Conservation (phyloP, 2,797 vertebrate genomes). For the Mus minutoides region DNA sequence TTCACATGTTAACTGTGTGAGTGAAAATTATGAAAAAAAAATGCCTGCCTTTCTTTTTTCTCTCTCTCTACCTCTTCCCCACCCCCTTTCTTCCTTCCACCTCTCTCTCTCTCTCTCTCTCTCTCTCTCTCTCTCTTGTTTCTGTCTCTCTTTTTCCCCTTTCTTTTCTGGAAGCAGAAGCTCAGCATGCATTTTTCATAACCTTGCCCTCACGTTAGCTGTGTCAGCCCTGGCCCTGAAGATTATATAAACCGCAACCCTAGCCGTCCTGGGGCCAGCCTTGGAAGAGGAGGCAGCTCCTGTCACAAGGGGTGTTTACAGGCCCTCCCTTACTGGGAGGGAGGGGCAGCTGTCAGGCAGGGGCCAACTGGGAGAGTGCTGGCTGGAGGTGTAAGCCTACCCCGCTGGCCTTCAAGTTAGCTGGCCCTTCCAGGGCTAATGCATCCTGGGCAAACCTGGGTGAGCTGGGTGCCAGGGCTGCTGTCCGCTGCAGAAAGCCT, state of each 20-base stretch:
- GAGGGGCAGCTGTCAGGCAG: slow-evolving; percentile 60
- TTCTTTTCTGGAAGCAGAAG: not conserved
- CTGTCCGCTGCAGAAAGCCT: slow-evolving; percentile 10
- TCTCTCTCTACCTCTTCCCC: not conserved
- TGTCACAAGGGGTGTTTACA: slow-evolving; percentile 62
- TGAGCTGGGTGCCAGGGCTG: not conserved
- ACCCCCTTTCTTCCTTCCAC: too few relatives aligned
- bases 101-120: not conserved
- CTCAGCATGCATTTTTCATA: slow-evolving; percentile 75
- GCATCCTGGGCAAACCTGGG: not conserved
- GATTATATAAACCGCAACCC: slow-evolving; percentile 77
- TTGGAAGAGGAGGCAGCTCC: slow-evolving; percentile 28
- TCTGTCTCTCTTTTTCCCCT: not conserved
- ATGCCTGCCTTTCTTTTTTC: not conserved
- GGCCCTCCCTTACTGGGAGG: slow-evolving; percentile 29
- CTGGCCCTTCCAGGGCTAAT: slow-evolving; percentile 58
- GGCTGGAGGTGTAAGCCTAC: slow-evolving; percentile 57
- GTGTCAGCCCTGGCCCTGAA: slow-evolving; percentile 60
- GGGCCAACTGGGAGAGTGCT: not conserved
- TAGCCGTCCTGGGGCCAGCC: slow-evolving; percentile 57
- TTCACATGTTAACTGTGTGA: not conserved
- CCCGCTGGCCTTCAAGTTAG: slow-evolving; percentile 57
- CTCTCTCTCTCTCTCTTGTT: not conserved
- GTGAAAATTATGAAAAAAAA: not conserved
- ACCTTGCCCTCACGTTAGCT: slow-evolving; percentile 70